Evolutionary conservation across 2,888 invertebrate species (phyloP).

Genomic region (Amphipoea oculea): DNA sequence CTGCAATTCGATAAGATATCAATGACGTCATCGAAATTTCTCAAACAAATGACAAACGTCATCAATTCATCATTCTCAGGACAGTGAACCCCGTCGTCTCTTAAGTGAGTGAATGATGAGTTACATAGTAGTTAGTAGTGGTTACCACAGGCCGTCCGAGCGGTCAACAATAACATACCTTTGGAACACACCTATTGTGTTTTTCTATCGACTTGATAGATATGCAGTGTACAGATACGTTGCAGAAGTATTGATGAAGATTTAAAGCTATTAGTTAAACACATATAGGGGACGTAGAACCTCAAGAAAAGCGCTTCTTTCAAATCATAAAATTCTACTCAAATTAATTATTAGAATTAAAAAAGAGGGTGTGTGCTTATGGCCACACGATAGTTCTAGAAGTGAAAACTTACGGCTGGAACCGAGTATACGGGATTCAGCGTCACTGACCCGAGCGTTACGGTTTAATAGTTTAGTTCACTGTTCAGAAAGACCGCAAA

Average conservation of each 20-base stretch:
- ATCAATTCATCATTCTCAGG: constrained; percentile 18
- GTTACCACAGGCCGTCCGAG: constrained; percentile 63
- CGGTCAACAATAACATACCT: constrained; percentile 80
- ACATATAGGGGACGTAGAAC: not conserved
- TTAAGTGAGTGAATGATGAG: constrained; percentile 44
- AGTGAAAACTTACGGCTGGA: too few relatives aligned
- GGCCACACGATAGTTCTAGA: too few relatives aligned
- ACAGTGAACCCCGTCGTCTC: constrained; percentile 39
- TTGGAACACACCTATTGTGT: constrained; percentile 76
- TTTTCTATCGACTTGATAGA: constrained; percentile 65
- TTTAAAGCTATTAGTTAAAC: not conserved
- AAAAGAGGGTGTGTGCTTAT: not conserved
- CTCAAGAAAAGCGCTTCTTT: not conserved
- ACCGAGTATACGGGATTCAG: too few relatives aligned
- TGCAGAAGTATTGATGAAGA: constrained; percentile 38
- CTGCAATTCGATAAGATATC: not conserved
- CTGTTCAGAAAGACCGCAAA: too few relatives aligned
- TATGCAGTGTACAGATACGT: constrained; percentile 4
- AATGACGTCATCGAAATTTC: constrained; percentile 7
- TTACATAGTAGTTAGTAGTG: constrained; percentile 30
- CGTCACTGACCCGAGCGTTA: too few relatives aligned
- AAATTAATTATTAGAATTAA: not conserved
- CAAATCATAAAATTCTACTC: not conserved
- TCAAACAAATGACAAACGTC: constrained; percentile 38
- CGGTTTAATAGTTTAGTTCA: too few relatives aligned